These are phyloP conservation scores for Halcyon badia DNA, from an alignment of 2,797 vertebrate species.

Conservation along the genomic window DNA sequence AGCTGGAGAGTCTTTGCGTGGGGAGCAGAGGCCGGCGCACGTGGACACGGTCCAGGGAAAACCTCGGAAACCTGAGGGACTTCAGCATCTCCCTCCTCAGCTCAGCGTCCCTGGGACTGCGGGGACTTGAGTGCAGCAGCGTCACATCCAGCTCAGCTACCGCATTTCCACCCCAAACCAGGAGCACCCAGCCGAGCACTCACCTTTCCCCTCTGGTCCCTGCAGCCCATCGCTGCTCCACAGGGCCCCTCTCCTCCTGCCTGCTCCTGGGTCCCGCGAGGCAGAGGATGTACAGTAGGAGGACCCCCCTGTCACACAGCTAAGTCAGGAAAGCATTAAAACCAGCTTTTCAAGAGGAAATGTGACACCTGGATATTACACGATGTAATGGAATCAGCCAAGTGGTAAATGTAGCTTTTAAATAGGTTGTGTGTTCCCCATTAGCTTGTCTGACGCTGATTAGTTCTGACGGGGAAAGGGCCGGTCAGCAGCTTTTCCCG, in stretches of 20 bases:
- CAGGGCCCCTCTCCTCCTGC: fast-evolving
- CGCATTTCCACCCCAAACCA: fast-evolving
- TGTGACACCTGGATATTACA: slow-evolving; percentile 99
- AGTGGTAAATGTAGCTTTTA: slow-evolving; percentile 99
- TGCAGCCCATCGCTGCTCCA: fast-evolving
- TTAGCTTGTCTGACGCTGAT: slow-evolving; percentile 95
- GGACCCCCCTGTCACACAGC: background rate
- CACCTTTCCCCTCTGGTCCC: background rate
- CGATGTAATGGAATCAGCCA: slow-evolving; percentile 97
- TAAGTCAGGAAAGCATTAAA: slow-evolving; percentile 87
- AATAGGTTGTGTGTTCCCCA: slow-evolving; percentile 98
- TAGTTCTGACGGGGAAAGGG: slow-evolving; percentile 89
- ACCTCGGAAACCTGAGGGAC: fast-evolving
- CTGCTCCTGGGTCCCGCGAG: fast-evolving
- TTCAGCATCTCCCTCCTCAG: background rate
- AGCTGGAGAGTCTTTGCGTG: fast-evolving
- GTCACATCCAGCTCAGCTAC: fast-evolving
- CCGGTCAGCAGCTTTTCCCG: slow-evolving; percentile 86
- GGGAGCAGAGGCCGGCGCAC: fast-evolving
- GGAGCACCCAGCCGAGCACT: fast-evolving
- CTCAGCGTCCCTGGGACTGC: fast-evolving
- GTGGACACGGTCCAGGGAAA: fast-evolving
- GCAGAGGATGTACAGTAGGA: fast-evolving
- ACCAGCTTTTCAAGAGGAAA: slow-evolving; percentile 88
- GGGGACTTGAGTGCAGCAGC: fast-evolving